Conservation (phyloP, 2,888 invertebrate species). For the Pocota personata region DNA sequence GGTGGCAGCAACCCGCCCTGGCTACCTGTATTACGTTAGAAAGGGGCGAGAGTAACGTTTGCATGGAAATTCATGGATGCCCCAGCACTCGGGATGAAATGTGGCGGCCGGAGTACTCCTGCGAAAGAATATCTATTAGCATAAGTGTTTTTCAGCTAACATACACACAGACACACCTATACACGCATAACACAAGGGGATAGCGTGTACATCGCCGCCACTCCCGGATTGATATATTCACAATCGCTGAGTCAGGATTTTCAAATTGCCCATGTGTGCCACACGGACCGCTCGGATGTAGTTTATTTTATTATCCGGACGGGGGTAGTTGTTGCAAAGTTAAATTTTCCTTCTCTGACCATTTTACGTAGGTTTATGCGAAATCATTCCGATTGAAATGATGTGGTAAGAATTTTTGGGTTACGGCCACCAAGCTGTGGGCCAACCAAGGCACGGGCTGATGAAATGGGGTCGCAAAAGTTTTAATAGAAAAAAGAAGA, state of each 20-base stretch:
- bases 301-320: conserved; percentile 74
- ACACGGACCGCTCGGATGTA: conserved; percentile 71
- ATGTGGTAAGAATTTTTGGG: conserved; percentile 67
- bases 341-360: conserved; percentile 54
- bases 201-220: conserved; percentile 27
- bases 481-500: conserved; percentile 41
- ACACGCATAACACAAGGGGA: conserved; percentile 18
- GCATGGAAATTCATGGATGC: conserved; percentile 59
- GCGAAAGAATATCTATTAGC: conserved; percentile 73
- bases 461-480: conserved; percentile 36
- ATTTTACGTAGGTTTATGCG: conserved; percentile 66
- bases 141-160: conserved; percentile 64
- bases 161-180: conserved; percentile 7
- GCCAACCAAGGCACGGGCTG: no score
- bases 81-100: conserved; percentile 54
- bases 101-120: conserved; percentile 48
- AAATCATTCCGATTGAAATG: conserved; percentile 74
- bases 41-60: conserved; percentile 21
- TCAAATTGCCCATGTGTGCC: conserved; percentile 73
- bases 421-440: conserved; percentile 36
- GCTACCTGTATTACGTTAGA: conserved; percentile 44
- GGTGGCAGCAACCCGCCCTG: conserved; percentile 11
- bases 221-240: conserved; percentile 59
- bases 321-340: conserved; percentile 69
- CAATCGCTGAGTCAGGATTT: conserved; percentile 73